phyloP scores from a whole-genome alignment of 2,888 invertebrate genomes.

The Melolontha melolontha region DNA sequence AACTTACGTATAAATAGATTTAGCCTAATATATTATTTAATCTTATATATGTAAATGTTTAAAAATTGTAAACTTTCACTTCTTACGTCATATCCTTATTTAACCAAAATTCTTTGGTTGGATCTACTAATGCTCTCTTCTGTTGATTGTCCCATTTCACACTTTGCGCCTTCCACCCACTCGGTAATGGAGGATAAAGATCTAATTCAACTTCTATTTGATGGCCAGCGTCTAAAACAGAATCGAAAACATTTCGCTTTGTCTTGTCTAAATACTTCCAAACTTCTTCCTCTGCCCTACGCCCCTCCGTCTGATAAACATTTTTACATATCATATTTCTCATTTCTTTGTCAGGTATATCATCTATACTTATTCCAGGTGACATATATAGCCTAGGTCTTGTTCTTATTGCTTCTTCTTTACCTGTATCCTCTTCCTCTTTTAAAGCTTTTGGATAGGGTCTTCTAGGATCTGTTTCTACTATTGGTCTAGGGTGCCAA shows the following conservation, averaged over 20 bases:
- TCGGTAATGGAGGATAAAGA: constrained; percentile 51
- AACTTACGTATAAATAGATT: no score
- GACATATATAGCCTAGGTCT: constrained; percentile 60
- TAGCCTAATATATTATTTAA: no score
- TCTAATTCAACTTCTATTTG: constrained; percentile 37
- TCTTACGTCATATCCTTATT: constrained; percentile 55
- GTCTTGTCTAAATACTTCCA: constrained; percentile 47
- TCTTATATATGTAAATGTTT: no score
- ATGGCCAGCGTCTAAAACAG: constrained; percentile 39
- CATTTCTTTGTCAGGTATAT: constrained; percentile 60
- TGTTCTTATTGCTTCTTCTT: constrained; percentile 57
- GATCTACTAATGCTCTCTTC: constrained; percentile 57
- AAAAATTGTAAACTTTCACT: no score
- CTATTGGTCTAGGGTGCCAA: constrained; percentile 57
- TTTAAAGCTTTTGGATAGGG: constrained; percentile 51
- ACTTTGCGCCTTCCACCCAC: constrained; percentile 48
- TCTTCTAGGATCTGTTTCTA: constrained; percentile 55
- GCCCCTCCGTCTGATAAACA: constrained; percentile 62
- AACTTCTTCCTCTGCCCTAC: constrained; percentile 58
- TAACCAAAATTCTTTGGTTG: constrained; percentile 59
- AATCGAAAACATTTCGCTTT: constrained; percentile 44
- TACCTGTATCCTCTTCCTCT: constrained; percentile 44
- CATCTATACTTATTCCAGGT: constrained; percentile 63
- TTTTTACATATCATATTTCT: constrained; percentile 57
- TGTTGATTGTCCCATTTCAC: constrained; percentile 62